phyloP scores from a whole-genome alignment of 2,113 vertebrate genomes.

The Mungos mungo region DNA sequence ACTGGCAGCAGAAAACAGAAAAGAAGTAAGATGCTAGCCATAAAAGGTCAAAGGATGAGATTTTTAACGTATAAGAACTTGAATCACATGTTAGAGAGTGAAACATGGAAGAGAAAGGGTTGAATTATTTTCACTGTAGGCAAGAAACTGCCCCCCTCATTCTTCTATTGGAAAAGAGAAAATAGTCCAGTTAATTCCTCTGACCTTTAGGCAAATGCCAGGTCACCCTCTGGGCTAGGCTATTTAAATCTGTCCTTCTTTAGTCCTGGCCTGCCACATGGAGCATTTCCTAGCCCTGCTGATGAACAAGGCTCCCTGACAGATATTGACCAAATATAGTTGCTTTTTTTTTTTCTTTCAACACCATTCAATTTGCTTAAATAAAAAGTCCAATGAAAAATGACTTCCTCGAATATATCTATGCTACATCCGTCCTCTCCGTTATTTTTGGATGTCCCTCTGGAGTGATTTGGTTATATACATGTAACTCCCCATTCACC shows the following conservation, averaged over 20 bases:
- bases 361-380: slow-evolving; percentile 80
- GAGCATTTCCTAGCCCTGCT: slow-evolving; percentile 37
- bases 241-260: slow-evolving; percentile 46
- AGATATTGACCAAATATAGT: slow-evolving; percentile 78
- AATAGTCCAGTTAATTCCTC: slow-evolving; percentile 9
- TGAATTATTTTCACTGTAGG: background rate
- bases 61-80: background rate
- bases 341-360: slow-evolving; percentile 75
- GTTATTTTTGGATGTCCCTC: slow-evolving; percentile 78
- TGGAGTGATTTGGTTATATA: slow-evolving; percentile 76
- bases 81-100: background rate
- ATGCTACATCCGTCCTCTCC: slow-evolving; percentile 16
- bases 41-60: background rate
- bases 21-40: background rate
- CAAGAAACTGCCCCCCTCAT: background rate
- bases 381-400: slow-evolving; percentile 81
- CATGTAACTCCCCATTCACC: slow-evolving; percentile 76
- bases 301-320: slow-evolving; percentile 68
- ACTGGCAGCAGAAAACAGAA: background rate
- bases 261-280: slow-evolving; percentile 42
- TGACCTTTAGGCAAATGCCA: slow-evolving; percentile 47
- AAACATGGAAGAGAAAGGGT: background rate
- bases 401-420: slow-evolving; percentile 69
- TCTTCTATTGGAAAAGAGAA: background rate
- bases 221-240: slow-evolving; percentile 12